Conservation (phyloP, 2,888 invertebrate species). For the Drosophila sordidula region DNA sequence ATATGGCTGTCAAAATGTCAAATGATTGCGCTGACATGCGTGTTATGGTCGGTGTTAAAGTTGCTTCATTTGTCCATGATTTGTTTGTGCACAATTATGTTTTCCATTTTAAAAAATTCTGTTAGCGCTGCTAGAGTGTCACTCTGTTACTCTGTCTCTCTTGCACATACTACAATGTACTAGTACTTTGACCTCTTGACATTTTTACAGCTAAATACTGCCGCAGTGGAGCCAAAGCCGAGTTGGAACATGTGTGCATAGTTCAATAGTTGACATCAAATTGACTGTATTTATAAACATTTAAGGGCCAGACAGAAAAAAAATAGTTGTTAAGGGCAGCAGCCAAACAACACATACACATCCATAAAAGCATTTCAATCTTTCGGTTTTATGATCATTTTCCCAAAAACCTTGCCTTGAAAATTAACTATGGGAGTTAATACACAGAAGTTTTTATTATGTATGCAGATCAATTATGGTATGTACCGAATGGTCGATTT, state of each 20-base stretch:
- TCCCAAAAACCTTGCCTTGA: constrained; percentile 21
- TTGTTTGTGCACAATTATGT: constrained; percentile 36
- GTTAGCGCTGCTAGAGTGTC: constrained; percentile 59
- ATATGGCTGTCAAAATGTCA: constrained; percentile 74
- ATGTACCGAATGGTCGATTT: too few relatives aligned
- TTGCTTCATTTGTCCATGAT: constrained; percentile 38
- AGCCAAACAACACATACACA: constrained; percentile 29
- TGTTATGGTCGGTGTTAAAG: constrained; percentile 37
- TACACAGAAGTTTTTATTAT: not conserved
- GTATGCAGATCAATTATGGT: too few relatives aligned
- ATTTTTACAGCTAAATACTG: constrained; percentile 48
- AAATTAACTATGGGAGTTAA: constrained; percentile 18
- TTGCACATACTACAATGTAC: constrained; percentile 33
- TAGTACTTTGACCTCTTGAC: constrained; percentile 64
- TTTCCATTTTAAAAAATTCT: constrained; percentile 28
- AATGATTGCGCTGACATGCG: constrained; percentile 73
- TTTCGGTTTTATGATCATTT: constrained; percentile 68
- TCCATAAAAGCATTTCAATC: constrained; percentile 65
- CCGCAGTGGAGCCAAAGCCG: constrained; percentile 29
- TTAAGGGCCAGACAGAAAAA: constrained; percentile 45
- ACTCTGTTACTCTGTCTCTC: constrained; percentile 45
- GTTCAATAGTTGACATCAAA: constrained; percentile 78
- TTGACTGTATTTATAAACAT: constrained; percentile 79
- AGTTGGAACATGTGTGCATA: constrained; percentile 69
- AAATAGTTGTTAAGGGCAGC: constrained; percentile 1